Evolutionary conservation across 2,113 vertebrate species (phyloP).

Genomic region (Myrmecophaga tridactyla): DNA sequence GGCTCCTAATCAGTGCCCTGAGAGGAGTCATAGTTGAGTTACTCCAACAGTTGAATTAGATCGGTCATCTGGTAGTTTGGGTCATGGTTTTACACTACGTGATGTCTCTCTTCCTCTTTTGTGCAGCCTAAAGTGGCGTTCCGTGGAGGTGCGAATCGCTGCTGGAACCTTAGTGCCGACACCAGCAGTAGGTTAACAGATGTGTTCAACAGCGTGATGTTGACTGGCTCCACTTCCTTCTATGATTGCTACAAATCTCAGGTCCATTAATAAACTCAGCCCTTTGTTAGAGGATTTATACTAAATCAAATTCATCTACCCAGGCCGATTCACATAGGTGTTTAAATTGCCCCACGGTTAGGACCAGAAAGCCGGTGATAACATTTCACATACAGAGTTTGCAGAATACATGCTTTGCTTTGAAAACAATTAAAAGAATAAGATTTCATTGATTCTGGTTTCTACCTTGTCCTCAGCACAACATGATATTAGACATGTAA

Average conservation of each 20-base stretch:
- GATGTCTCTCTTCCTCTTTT: background rate
- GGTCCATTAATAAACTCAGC: constrained; percentile 51
- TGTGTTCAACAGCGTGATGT: constrained; percentile 70
- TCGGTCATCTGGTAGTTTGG: rapidly evolving
- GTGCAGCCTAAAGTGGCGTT: constrained; percentile 76
- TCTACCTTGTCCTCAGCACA: background rate
- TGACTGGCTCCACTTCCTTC: constrained; percentile 75
- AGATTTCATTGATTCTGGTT: background rate
- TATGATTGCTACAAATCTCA: constrained; percentile 83
- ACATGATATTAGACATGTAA: background rate
- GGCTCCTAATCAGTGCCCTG: background rate
- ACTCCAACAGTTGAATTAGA: background rate
- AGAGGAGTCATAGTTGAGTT: background rate
- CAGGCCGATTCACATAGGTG: background rate
- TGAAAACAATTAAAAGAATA: background rate
- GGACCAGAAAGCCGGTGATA: background rate
- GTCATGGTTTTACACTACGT: background rate
- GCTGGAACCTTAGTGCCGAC: constrained; percentile 75
- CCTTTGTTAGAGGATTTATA: background rate
- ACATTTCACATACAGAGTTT: background rate
- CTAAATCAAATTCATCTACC: background rate
- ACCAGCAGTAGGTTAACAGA: constrained; percentile 72
- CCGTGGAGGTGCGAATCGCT: constrained; percentile 68
- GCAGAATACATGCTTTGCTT: background rate
- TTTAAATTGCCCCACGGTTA: background rate